Percentiles rank a stretch among this genome's conserved stretches.
phyloP scores from a whole-genome alignment of 2,113 vertebrate genomes.

The Odocoileus virginianus region DNA sequence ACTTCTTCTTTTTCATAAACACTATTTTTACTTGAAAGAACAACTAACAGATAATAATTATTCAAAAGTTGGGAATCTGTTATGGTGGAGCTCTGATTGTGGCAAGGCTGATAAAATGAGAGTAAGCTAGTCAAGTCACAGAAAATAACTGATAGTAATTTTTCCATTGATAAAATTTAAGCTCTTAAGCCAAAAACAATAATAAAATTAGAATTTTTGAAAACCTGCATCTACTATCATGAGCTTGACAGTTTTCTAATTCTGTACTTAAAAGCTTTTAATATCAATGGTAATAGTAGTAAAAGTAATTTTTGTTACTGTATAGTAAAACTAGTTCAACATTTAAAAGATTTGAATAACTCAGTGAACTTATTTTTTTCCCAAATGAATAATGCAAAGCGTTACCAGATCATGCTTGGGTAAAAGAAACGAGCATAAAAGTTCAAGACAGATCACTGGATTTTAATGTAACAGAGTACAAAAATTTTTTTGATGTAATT shows the following conservation, averaged over 20 bases:
- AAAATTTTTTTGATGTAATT: background rate
- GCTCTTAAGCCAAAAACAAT: background rate
- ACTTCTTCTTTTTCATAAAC: background rate
- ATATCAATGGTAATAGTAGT: background rate
- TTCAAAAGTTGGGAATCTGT: background rate
- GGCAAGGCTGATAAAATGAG: background rate
- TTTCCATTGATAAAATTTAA: background rate
- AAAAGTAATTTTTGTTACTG: background rate
- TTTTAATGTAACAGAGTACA: background rate
- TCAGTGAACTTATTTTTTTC: background rate
- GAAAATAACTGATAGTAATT: background rate
- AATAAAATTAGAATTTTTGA: conserved; percentile 2
- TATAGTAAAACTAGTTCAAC: background rate
- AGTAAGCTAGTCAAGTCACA: background rate
- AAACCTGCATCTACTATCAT: background rate
- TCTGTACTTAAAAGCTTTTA: background rate
- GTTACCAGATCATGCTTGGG: background rate
- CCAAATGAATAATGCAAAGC: background rate
- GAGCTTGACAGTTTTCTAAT: background rate
- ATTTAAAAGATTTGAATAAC: background rate
- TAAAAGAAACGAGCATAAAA: background rate
- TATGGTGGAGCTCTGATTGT: background rate
- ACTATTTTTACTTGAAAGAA: background rate
- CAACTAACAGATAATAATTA: background rate
- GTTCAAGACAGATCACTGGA: background rate